Evolutionary conservation across 2,888 invertebrate genomes (phyloP), one percentile per base, ranked within the genome.

Genomic region (Meliscaeva auricollis): DNA sequence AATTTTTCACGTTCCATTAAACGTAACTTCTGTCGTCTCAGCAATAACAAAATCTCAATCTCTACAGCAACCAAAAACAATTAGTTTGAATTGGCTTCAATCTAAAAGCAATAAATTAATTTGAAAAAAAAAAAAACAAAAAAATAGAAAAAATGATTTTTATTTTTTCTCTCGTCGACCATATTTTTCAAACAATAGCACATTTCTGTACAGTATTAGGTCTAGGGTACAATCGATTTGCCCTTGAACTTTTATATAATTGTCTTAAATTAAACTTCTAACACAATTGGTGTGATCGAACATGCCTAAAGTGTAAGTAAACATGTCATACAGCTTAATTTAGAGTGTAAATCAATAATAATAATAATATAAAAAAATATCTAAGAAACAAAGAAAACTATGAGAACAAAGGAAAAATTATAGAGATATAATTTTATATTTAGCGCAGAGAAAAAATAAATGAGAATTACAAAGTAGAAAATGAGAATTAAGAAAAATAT

Each of bases 241-340:
- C 62, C 76, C 50, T 69, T 69, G 68, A 76, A 69, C 69, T 76
- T 41, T 58, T 48, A 68, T 48, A 68, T 38, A 66, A 48, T 48
- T 64, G 44, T 46, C 46, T 44, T 48, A 64, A 64, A 66, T 66
- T 66, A 35, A 11, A 1, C 15, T 69, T 44, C 32, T 60, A 69
- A 69, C 69, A 62, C 54, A 76, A 76, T 38, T 62, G 44, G 26
- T 56, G 35, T 44, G 15, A 58, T 38, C 30, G 69, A 60, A 50
- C 48, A 48, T 52, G 26, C 30, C 38, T n/a, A 13, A 13, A 35
- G 35, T 50, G 66, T 66, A 50, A 66, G 66, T 50, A 66, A 66
- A 66, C 60, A 77, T 77, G 76, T 69, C 76, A 72, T 50, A 50
- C 41, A 66, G 66, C 58, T 66, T 48, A 73, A 66, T 72, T 78